Evolutionary conservation across 2,797 vertebrate species (phyloP).

Genomic region (Columba guinea): DNA sequence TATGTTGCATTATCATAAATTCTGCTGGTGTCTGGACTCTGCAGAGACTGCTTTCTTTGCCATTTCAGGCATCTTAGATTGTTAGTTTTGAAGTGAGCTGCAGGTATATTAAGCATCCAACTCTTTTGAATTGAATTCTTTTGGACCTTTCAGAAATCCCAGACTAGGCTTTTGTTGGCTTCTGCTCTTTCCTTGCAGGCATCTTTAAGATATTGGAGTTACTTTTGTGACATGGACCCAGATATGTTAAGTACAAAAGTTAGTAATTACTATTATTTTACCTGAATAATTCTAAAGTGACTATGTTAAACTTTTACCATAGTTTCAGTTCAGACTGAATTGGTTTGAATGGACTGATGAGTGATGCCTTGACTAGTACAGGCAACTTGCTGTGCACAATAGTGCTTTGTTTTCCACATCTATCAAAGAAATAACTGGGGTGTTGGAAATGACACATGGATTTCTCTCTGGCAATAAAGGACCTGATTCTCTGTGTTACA

Average conservation of each 20-base stretch:
- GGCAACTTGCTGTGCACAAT: not conserved
- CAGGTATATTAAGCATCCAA: not conserved
- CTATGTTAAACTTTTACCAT: not conserved
- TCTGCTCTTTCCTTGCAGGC: not conserved
- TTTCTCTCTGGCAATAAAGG: constrained; percentile 56
- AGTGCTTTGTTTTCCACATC: constrained; percentile 40
- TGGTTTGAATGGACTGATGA: not conserved
- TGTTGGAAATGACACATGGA: constrained; percentile 49
- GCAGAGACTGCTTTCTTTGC: not conserved
- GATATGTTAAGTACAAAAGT: not conserved
- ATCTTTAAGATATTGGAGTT: not conserved
- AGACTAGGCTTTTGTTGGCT: not conserved
- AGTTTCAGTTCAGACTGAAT: not conserved
- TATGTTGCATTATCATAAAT: not conserved
- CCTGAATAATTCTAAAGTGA: not conserved
- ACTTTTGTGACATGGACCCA: not conserved
- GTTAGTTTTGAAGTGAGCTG: not conserved
- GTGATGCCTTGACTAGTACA: not conserved
- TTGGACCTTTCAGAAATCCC: not conserved
- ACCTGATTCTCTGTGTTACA: constrained; percentile 37
- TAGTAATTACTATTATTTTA: not conserved
- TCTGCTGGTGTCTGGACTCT: not conserved
- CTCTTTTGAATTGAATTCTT: not conserved
- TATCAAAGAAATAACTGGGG: constrained; percentile 58
- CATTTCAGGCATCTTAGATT: not conserved